Percentiles rank a stretch among this genome's conserved stretches.
Evolutionary conservation across 1,140 invertebrate species (phyloP).

Genomic region (Wiebesia pumilae): DNA sequence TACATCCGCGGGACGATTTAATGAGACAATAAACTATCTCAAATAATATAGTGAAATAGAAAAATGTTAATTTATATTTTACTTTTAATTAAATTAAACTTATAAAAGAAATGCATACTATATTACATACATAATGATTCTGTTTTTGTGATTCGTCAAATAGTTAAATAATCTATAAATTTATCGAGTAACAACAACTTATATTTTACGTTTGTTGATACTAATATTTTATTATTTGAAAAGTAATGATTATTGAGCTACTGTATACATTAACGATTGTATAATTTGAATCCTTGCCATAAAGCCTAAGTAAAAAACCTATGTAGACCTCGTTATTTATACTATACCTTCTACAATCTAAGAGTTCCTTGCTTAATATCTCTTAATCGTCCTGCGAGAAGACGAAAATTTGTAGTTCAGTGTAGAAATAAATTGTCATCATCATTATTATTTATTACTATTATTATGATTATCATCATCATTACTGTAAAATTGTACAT

Average conservation of each 20-base stretch:
- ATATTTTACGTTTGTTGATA: not conserved
- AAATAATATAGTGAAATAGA: not conserved
- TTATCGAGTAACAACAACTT: not conserved
- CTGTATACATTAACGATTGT: not conserved
- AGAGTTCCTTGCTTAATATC: conserved; percentile 41
- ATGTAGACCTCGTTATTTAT: not conserved
- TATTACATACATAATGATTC: too few species aligned
- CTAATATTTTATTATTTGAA: not conserved
- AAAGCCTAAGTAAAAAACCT: not conserved
- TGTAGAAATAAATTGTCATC: conserved; percentile 16
- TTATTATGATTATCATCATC: conserved; percentile 8
- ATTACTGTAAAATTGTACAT: not conserved
- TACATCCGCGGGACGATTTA: conserved; percentile 56
- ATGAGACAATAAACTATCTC: conserved; percentile 29
- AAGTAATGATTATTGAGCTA: not conserved
- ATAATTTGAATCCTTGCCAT: not conserved
- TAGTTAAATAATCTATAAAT: not conserved
- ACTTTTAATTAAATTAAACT: too few species aligned
- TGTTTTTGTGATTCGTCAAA: not conserved
- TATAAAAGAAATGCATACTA: too few species aligned
- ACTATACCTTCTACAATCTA: not conserved
- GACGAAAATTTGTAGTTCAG: conserved; percentile 46
- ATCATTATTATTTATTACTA: not conserved
- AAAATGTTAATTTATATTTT: too few species aligned
- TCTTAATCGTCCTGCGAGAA: conserved; percentile 52